Percentiles rank a stretch among this genome's conserved stretches.
Evolutionary conservation across 1,140 invertebrate species (phyloP).

Genomic region (Apocrypta bakeri): DNA sequence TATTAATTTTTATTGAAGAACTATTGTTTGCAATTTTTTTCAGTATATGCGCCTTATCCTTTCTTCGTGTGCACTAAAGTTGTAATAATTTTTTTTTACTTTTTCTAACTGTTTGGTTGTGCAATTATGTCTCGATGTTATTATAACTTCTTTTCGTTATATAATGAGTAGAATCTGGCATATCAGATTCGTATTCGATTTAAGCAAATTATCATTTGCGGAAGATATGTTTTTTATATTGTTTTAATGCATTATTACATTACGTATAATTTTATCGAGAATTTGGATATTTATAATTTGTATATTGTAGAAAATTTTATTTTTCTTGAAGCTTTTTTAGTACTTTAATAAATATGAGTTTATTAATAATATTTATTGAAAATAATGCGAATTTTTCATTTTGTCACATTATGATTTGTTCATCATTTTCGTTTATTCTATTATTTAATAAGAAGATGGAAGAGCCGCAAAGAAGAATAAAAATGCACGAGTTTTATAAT

Average conservation of each 20-base stretch:
- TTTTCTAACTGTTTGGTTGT: background rate
- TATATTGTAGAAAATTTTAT: conserved; percentile 46
- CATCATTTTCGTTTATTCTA: too few species aligned
- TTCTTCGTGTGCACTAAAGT: background rate
- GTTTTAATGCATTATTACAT: conserved; percentile 29
- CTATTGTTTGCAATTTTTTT: background rate
- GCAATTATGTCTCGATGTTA: background rate
- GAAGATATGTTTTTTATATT: conserved; percentile 11
- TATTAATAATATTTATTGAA: conserved; percentile 53
- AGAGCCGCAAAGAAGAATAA: too few species aligned
- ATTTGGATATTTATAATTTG: conserved; percentile 31
- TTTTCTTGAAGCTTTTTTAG: conserved; percentile 56
- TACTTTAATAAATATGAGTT: conserved; percentile 60
- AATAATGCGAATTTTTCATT: conserved; percentile 30
- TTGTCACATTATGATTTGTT: background rate
- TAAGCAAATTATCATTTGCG: background rate
- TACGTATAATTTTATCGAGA: background rate
- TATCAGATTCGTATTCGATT: background rate
- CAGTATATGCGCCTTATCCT: background rate
- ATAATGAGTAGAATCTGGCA: background rate
- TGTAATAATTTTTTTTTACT: background rate
- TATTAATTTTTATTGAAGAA: background rate
- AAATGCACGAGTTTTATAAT: too few species aligned
- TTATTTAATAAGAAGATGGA: too few species aligned
- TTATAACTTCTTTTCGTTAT: conserved; percentile 2